A percentile compares a stretch with the other conserved stretches of the same genome.
Evolutionary conservation across 1,140 invertebrate genomes (phyloP).

Genomic region (Solenopsis fugax): DNA sequence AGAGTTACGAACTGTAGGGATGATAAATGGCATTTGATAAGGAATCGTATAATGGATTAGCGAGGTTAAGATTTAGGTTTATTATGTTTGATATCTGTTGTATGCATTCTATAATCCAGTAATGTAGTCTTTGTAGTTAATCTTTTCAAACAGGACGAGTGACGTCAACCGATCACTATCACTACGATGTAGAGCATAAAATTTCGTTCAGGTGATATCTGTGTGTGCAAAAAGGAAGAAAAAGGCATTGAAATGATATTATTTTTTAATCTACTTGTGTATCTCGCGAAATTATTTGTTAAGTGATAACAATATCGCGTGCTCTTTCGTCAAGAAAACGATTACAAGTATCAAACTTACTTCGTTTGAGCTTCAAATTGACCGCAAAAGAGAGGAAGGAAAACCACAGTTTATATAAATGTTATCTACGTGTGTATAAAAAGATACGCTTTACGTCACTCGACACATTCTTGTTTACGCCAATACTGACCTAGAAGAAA

Average conservation of each 20-base stretch:
- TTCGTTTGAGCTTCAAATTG: conserved; percentile 10
- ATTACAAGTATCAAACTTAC: background rate
- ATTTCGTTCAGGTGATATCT: conserved; percentile 9
- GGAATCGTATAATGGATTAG: conserved; percentile 2
- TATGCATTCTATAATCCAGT: background rate
- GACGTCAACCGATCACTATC: background rate
- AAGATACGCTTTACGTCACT: background rate
- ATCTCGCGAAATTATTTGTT: background rate
- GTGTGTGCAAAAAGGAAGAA: background rate
- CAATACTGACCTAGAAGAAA: conserved; percentile 26
- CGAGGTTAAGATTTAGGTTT: conserved; percentile 10
- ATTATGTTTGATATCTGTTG: conserved; percentile 12
- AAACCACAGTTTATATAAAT: background rate
- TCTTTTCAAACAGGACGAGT: conserved; percentile 6
- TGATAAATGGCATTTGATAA: conserved; percentile 12
- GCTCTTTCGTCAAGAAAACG: too few species aligned
- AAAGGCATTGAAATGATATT: background rate
- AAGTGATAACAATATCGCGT: background rate
- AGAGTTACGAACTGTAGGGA: background rate
- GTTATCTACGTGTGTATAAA: conserved; percentile 8
- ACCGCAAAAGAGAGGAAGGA: background rate
- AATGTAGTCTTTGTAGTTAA: conserved; percentile 20
- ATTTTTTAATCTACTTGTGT: conserved; percentile 5
- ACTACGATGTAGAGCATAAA: background rate
- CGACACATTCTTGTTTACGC: background rate